Percentiles rank a stretch among this genome's conserved stretches.
phyloP scores from a whole-genome alignment of 2,113 vertebrate species.

The Corythornis madagascariensis region DNA sequence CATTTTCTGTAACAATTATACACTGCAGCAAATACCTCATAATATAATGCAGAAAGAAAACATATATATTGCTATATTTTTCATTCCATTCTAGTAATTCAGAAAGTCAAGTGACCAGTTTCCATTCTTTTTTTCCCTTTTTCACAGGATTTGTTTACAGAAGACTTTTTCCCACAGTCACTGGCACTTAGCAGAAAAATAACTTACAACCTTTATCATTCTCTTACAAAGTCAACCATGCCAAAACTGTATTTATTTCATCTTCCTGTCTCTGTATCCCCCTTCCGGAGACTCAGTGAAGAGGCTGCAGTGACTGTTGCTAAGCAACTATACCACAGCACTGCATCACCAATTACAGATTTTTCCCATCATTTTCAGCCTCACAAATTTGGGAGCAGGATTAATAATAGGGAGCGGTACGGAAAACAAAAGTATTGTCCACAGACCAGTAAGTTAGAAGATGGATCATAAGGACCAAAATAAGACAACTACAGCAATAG shows the following conservation, averaged over 20 bases:
- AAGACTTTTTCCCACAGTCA: conserved; percentile 35
- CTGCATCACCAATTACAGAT: conserved; percentile 68
- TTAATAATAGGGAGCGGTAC: conserved; percentile 9
- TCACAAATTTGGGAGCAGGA: conserved; percentile 48
- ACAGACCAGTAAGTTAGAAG: not conserved
- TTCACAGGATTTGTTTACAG: not conserved
- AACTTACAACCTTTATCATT: conserved; percentile 14
- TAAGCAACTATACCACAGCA: conserved; percentile 72
- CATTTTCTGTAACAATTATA: not conserved
- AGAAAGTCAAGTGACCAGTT: not conserved
- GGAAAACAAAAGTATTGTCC: conserved; percentile 24
- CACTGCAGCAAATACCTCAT: not conserved
- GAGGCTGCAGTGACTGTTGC: conserved; percentile 68
- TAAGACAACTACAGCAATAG: not conserved
- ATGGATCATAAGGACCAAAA: not conserved
- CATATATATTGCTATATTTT: not conserved
- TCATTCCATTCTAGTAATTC: not conserved
- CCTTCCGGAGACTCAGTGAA: conserved; percentile 72
- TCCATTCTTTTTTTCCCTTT: not conserved
- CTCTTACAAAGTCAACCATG: conserved; percentile 1
- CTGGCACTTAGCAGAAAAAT: conserved; percentile 48
- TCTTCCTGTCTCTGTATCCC: conserved; percentile 72
- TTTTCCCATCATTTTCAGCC: conserved; percentile 70
- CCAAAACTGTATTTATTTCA: conserved; percentile 61
- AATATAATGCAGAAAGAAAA: not conserved